Evolutionary conservation across 92 coral and sea anemone genomes (phyloP).

Genomic region (Zoanthus gigantus): DNA sequence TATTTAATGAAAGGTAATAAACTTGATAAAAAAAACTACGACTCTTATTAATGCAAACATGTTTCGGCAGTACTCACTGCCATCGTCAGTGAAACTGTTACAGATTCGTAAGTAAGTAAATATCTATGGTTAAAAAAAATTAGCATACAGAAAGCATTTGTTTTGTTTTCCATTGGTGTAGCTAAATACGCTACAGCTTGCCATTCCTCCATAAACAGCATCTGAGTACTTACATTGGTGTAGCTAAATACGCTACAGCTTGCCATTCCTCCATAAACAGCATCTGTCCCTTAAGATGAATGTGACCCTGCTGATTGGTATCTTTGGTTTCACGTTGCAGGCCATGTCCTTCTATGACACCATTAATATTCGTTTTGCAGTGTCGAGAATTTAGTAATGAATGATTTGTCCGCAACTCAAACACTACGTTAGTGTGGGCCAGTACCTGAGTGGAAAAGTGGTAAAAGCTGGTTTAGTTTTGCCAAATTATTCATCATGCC

Average conservation of each 20-base stretch:
- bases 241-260: slow-evolving; percentile 83
- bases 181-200: slow-evolving; percentile 84
- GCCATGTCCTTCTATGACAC: neutral
- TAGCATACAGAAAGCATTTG: slow-evolving; percentile 31
- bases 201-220: slow-evolving; percentile 89
- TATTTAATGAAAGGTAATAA: no score
- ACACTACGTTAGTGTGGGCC: slow-evolving; percentile 85
- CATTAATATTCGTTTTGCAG: neutral
- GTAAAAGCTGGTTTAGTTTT: neutral
- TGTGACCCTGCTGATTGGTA: slow-evolving; percentile 15
- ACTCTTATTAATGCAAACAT: no score
- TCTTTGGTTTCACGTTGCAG: neutral
- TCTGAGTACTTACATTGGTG: slow-evolving; percentile 82
- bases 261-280: slow-evolving; percentile 87
- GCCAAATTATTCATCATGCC: no score
- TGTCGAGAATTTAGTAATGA: slow-evolving; percentile 36
- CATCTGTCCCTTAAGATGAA: slow-evolving; percentile 92
- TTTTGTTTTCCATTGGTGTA: slow-evolving; percentile 93
- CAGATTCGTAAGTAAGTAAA: no score
- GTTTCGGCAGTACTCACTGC: no score
- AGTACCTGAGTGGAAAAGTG: slow-evolving; percentile 51
- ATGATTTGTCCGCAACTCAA: slow-evolving; percentile 76
- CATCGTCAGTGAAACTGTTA: no score
- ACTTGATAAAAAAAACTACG: no score
- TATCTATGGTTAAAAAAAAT: no score